phyloP scores from a whole-genome alignment of 2,797 vertebrate genomes.

The Astyanax mexicanus region DNA sequence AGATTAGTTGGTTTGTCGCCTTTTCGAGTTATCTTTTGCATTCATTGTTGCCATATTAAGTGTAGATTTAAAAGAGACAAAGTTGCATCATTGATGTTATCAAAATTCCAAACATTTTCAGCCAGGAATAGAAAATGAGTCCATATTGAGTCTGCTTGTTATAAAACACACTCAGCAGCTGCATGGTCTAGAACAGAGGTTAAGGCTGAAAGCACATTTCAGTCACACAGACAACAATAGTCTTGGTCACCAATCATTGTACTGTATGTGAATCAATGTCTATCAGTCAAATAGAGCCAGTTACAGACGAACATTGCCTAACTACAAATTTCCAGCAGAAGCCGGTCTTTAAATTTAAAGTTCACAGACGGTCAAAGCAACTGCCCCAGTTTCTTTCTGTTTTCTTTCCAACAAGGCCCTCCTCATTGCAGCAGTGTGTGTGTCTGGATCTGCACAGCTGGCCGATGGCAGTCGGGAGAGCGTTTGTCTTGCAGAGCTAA shows the following conservation, averaged over 20 bases:
- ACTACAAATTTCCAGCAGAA: not conserved
- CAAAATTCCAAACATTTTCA: not conserved
- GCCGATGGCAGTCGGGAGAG: conserved; percentile 44
- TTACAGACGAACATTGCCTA: not conserved
- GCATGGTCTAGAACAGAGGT: not conserved
- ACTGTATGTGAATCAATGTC: not conserved
- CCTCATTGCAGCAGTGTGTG: conserved; percentile 19
- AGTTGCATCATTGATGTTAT: not conserved
- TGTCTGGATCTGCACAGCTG: conserved; percentile 52
- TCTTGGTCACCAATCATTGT: not conserved
- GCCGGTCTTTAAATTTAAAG: not conserved
- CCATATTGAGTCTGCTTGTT: not conserved
- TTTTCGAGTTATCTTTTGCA: not conserved
- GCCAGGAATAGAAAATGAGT: not conserved
- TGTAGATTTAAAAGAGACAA: not conserved
- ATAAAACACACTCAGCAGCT: not conserved
- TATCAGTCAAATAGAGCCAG: not conserved
- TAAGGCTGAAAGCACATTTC: not conserved
- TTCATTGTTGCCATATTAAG: not conserved
- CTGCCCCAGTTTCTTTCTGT: conserved; percentile 21
- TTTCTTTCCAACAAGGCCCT: conserved; percentile 21
- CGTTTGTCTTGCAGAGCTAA: conserved; percentile 71
- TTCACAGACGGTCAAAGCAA: conserved; percentile 25
- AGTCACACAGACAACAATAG: not conserved
- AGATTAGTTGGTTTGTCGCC: not conserved